Conservation (phyloP, 2,113 vertebrate species). For the Charina bottae region DNA sequence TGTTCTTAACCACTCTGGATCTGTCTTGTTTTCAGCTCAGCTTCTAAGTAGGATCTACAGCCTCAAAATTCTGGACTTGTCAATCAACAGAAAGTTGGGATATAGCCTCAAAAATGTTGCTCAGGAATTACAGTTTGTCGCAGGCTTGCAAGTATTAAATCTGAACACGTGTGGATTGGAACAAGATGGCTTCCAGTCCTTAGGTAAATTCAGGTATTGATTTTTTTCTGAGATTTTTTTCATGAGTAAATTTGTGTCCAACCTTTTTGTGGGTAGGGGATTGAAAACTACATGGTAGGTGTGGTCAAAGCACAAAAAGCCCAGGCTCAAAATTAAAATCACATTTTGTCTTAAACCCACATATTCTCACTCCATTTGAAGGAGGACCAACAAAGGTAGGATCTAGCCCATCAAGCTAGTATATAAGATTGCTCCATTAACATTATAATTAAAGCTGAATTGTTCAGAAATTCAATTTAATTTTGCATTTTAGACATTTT, state of each 20-base stretch:
- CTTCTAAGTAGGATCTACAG: slow-evolving; percentile 66
- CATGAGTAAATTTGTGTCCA: background rate
- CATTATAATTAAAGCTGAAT: background rate
- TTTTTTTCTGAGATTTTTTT: background rate
- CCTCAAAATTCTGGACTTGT: slow-evolving; percentile 84
- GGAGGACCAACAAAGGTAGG: background rate
- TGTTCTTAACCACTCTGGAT: slow-evolving; percentile 22
- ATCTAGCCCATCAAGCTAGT: background rate
- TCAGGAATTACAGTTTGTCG: slow-evolving; percentile 71
- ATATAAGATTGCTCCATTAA: background rate
- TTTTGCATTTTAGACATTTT: background rate
- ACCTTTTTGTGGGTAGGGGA: background rate
- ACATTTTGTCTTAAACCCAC: background rate
- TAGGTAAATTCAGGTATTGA: slow-evolving; percentile 76
- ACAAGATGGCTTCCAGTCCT: slow-evolving; percentile 67
- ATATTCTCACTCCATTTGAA: background rate
- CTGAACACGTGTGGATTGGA: slow-evolving; percentile 84
- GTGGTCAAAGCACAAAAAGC: background rate
- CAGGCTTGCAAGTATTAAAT: slow-evolving; percentile 76
- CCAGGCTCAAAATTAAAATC: background rate
- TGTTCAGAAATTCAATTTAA: background rate
- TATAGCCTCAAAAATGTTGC: slow-evolving; percentile 72
- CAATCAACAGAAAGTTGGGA: slow-evolving; percentile 79
- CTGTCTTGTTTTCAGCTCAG: slow-evolving; percentile 69
- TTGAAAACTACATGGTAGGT: background rate